Percentiles rank a stretch among this genome's conserved stretches.
phyloP scores from a whole-genome alignment of 2,888 invertebrate genomes.

The Melipona bicolor region DNA sequence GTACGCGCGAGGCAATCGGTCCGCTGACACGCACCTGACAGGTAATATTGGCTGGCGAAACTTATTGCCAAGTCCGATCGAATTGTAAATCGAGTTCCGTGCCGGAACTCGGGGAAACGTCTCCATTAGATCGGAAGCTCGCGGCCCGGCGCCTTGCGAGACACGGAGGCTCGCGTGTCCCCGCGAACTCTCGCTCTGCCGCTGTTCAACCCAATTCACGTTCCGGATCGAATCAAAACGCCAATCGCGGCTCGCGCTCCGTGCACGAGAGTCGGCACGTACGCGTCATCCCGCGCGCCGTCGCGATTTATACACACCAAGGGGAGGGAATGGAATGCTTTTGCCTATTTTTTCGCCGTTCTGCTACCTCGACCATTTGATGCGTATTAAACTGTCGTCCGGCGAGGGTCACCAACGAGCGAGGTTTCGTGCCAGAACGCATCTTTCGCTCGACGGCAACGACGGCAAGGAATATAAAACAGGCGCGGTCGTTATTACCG shows the following conservation, averaged over 20 bases:
- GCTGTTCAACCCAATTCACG: constrained; percentile 57
- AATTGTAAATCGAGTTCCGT: constrained; percentile 76
- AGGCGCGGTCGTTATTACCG: constrained; percentile 17
- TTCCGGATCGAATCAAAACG: constrained; percentile 66
- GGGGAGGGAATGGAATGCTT: constrained; percentile 12
- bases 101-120: constrained; percentile 66
- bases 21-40: constrained; percentile 75
- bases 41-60: constrained; percentile 75
- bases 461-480: constrained; percentile 32
- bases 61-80: constrained; percentile 73
- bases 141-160: constrained; percentile 31
- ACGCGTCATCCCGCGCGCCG: constrained; percentile 38
- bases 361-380: constrained; percentile 30
- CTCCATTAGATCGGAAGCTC: constrained; percentile 68
- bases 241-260: constrained; percentile 32
- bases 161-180: constrained; percentile 25
- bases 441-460: constrained; percentile 17
- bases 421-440: constrained; percentile 14
- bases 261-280: constrained; percentile 45
- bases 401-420: constrained; percentile 49
- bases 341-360: background rate
- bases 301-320: constrained; percentile 28
- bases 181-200: background rate
- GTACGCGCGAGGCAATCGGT: constrained; percentile 70
- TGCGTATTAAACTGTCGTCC: constrained; percentile 52